phyloP scores from a whole-genome alignment of 2,113 vertebrate species.

The Sinocyclocheilus grahami region DNA sequence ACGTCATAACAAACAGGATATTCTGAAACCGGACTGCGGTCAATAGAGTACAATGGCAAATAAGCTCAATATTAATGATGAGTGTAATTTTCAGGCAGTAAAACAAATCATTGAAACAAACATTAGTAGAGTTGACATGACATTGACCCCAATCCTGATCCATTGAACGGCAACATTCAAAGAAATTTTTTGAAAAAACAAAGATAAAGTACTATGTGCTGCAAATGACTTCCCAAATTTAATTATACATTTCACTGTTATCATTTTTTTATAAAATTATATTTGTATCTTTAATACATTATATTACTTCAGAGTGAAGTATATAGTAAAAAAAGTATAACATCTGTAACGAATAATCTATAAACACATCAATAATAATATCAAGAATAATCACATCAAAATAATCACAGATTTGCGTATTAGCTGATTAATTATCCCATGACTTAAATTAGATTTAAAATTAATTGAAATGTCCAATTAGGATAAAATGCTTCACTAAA shows the following conservation, averaged over 20 bases:
- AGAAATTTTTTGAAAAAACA: background rate
- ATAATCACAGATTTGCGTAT: background rate
- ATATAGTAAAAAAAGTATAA: background rate
- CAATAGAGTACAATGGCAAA: background rate
- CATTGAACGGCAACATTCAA: background rate
- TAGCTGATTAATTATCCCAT: background rate
- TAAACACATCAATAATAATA: too few species aligned
- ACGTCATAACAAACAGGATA: conserved; percentile 36
- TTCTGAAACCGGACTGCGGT: conserved; percentile 2
- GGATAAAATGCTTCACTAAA: background rate
- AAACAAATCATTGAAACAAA: background rate
- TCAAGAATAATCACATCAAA: background rate
- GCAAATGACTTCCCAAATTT: background rate
- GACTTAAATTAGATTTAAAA: background rate
- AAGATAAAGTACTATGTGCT: conserved; percentile 4
- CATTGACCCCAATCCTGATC: conserved; percentile 5
- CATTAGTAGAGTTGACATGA: background rate
- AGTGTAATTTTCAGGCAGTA: background rate
- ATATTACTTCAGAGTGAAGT: background rate
- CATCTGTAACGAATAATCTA: background rate
- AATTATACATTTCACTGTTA: too few species aligned
- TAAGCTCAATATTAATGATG: background rate
- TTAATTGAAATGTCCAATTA: background rate
- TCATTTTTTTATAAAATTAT: background rate
- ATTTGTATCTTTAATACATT: background rate